Conservation (phyloP, 2,888 invertebrate species). For the Danaus chrysippus region DNA sequence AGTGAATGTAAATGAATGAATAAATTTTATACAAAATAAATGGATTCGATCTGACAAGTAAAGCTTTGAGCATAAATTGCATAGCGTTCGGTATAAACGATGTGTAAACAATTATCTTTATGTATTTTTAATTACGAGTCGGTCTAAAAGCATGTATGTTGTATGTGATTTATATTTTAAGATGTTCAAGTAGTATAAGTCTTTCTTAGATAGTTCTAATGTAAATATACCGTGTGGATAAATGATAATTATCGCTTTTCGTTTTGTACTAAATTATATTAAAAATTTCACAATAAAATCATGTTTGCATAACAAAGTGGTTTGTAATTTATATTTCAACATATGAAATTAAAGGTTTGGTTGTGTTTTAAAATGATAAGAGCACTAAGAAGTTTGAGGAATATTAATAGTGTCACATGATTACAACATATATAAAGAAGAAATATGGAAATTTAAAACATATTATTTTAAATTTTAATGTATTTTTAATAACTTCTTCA, state of each 20-base stretch:
- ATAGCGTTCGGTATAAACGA: conserved; percentile 5
- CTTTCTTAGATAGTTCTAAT: conserved; percentile 36
- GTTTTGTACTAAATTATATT: conserved; percentile 11
- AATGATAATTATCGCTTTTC: conserved; percentile 12
- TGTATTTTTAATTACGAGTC: not conserved
- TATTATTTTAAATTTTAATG: too few relatives aligned
- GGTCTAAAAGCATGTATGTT: conserved; percentile 22
- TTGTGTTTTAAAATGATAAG: too few relatives aligned
- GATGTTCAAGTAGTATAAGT: conserved; percentile 37
- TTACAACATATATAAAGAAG: too few relatives aligned
- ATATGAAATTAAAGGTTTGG: not conserved
- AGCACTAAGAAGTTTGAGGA: too few relatives aligned
- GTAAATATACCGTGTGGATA: conserved; percentile 20
- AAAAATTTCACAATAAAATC: conserved; percentile 9
- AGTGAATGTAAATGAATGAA: conserved; percentile 57
- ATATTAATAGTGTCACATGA: too few relatives aligned
- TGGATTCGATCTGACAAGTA: conserved; percentile 64
- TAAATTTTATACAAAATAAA: conserved; percentile 38
- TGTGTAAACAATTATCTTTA: not conserved
- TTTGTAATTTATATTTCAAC: not conserved
- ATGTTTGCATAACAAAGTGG: not conserved
- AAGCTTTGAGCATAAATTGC: conserved; percentile 14
- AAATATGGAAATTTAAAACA: too few relatives aligned
- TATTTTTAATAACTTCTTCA: too few relatives aligned
- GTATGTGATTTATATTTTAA: conserved; percentile 32